Evolutionary conservation across 2,888 invertebrate genomes (phyloP), one percentile per base, ranked within the genome.

Genomic region (Polyommatus iphigenia): DNA sequence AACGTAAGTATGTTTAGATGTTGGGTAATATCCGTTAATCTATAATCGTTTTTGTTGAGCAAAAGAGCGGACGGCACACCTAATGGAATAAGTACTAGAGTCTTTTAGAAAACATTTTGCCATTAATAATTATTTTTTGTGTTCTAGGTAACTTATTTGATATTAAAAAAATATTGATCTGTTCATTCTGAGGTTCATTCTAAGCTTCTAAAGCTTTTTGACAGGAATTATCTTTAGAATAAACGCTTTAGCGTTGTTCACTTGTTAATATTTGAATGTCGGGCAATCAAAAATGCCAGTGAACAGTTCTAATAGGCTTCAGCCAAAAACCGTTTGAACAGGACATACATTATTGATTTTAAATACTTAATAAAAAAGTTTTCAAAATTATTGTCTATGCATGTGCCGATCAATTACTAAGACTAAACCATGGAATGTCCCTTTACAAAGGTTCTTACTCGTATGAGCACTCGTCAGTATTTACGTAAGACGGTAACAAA

Each of bases 11-110:
- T 50, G 73, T 54, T 78, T 62, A 59, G 77, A 78, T 59, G 73
- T 78, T 78, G 77, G 72, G 77, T 73, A 78, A 78, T 72, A 77
- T 77, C 46, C 73, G 73, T 41, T 41, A 73, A 20, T 72, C 20
- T 72, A 41, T 73, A 24, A 41, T 41, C 72, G 20, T 72, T 72
- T 46, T 46, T 46, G 15, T 75, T 75, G 41, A 75, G 54, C 46
- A 41, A 67, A 67, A 18, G 67, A 67, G 67, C 18, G 24, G 5
- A 67, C 6, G 20, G 10, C 10, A 1, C 29, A 67, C 29, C 32
- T 67, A 29, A 18, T 67, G 15, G 67, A 67, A 54, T 3, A n/a
- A n/a, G n/a, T n/a, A 54, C 18, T 15, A 18, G 15, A 3, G 15
- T 54, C 3, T 18, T 54, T 54, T 18, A 54, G 54, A 18, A 54